Base-by-base conservation (phyloP, 2,797 vertebrate genomes). In the Hafferia zeledoni region DNA sequence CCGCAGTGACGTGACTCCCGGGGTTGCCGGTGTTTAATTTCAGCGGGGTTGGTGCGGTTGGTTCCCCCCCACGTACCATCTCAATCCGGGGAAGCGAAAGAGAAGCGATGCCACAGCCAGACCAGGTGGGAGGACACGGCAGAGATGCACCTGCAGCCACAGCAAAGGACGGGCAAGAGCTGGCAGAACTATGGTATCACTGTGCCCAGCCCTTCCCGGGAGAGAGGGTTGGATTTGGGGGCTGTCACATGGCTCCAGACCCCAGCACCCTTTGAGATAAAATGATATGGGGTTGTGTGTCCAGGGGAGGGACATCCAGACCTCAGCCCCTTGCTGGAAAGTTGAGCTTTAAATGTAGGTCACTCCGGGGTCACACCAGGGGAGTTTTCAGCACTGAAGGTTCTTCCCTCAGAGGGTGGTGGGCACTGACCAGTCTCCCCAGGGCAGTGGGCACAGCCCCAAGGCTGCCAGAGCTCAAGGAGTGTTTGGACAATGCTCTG, bases 181-280 rank as follows among this genome's bases (percentile, higher is more conserved):
- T 6, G 5, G 30, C 3, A 44, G 52, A 43, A 2, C 24, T 5
- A 1, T 2, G 3, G 43, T 49, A 43, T 5, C 74, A 7, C 60
- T 0, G 1, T 17, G 22, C 28, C 50, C 6, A 1, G 41, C 56
- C 31, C 57, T 61, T 33, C 43, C 57, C 0, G 0, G 59, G 18
- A 17, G 1, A 50, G 5, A 13, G 23, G 22, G 22, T 17, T 5
- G 50, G 28, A 5, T 15, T 1, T 35, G 17, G 57, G 31, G 39
- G 37, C 12, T 22, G 35, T 6, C 2, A 1, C 9, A 2, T 7
- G 14, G 9, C 82, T 25, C 25, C 11, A 4, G 52, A 27, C 67
- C 52, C n/a, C 63, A 27, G 37, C 39, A 46, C 8, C 22, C 47
- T 3, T 44, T 6, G 5, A 55, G 68, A 30, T 7, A 1, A 39